These are phyloP conservation scores for Neelides sp. DNA, from an alignment of 1,140 invertebrate species.

Conservation along the genomic window DNA sequence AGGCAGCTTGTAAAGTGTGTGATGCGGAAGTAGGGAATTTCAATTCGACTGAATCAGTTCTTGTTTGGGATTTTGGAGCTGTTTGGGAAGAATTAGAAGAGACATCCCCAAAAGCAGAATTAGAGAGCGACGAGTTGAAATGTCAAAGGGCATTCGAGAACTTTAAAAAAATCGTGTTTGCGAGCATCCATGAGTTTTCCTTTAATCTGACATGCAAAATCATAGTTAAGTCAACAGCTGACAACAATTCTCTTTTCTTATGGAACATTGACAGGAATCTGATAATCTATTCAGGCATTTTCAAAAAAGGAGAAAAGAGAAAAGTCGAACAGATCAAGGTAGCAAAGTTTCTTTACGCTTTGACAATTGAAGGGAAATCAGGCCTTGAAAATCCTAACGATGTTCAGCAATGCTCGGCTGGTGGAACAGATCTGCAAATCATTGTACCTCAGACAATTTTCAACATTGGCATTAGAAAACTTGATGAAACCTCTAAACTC, in stretches of 20 bases:
- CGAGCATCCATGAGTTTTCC: constrained; percentile 18
- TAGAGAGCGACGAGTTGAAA: not conserved
- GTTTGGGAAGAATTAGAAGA: no score
- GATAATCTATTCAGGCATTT: constrained; percentile 3
- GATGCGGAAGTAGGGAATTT: constrained; percentile 17
- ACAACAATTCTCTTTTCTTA: constrained; percentile 11
- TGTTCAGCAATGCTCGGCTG: not conserved
- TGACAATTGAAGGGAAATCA: not conserved
- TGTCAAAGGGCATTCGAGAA: constrained; percentile 5
- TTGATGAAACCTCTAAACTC: constrained; percentile 2
- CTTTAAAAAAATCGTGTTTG: constrained; percentile 24
- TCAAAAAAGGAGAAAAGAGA: not conserved
- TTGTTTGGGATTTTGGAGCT: constrained; percentile 23
- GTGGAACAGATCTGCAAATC: constrained; percentile 7
- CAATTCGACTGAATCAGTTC: constrained; percentile 6
- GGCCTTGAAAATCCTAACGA: not conserved
- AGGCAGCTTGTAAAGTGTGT: constrained; percentile 16
- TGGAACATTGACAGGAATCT: constrained; percentile 26
- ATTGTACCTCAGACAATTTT: constrained; percentile 11
- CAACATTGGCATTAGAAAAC: not conserved
- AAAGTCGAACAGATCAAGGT: constrained; percentile 10
- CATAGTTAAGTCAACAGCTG: constrained; percentile 6
- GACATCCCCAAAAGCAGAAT: no score
- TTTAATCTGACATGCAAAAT: constrained; percentile 18
- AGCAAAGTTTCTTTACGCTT: constrained; percentile 20